These are phyloP conservation scores for Sarcophaga variegata DNA, from an alignment of 2,888 invertebrate genomes.

Conservation along the genomic window DNA sequence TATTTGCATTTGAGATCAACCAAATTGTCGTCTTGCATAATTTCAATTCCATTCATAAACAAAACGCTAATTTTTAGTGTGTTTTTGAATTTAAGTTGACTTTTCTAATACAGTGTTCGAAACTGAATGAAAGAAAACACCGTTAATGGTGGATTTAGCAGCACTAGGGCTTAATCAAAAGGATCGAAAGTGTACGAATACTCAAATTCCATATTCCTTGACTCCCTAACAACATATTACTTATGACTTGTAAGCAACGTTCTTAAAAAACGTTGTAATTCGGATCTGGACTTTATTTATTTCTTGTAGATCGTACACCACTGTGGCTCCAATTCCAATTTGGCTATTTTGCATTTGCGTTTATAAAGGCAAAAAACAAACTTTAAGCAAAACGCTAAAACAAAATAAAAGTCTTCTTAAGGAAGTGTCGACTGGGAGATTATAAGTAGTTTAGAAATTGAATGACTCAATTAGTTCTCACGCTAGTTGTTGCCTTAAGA, in stretches of 20 bases:
- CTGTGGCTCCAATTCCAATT: conserved; percentile 49
- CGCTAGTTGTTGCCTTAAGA: conserved; percentile 62
- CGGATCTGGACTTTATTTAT: too few relatives aligned
- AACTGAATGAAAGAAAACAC: too few relatives aligned
- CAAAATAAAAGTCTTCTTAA: conserved; percentile 62
- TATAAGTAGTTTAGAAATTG: conserved; percentile 55
- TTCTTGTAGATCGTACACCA: neutral
- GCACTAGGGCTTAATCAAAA: too few relatives aligned
- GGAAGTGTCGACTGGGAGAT: conserved; percentile 62
- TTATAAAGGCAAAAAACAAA: conserved; percentile 11
- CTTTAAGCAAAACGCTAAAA: neutral
- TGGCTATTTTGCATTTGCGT: conserved; percentile 57
- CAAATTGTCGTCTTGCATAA: conserved; percentile 66
- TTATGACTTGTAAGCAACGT: too few relatives aligned
- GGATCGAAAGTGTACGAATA: too few relatives aligned
- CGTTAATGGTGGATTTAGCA: too few relatives aligned
- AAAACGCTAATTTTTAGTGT: conserved; percentile 76
- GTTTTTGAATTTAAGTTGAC: conserved; percentile 30
- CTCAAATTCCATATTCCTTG: too few relatives aligned
- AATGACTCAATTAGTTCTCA: conserved; percentile 80
- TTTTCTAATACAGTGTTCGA: conserved; percentile 36
- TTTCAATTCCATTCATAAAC: conserved; percentile 79
- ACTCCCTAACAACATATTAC: too few relatives aligned
- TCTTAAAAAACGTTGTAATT: too few relatives aligned
- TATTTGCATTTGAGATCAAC: conserved; percentile 48